Evolutionary conservation across 2,888 invertebrate genomes (phyloP).

Genomic region (Meteorus colon): DNA sequence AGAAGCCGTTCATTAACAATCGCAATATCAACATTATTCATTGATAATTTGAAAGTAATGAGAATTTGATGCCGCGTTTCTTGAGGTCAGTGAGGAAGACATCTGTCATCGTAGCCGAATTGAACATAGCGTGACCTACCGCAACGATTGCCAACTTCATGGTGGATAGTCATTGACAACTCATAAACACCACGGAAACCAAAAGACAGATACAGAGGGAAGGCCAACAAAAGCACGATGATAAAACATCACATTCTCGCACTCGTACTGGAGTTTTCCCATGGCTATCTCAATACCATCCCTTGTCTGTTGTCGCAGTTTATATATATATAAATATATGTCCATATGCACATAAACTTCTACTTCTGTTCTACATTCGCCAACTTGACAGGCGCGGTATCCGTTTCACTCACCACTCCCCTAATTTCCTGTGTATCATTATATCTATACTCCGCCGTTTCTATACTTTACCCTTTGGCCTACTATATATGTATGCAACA

Average conservation of each 20-base stretch:
- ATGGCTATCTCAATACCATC: conserved; percentile 1
- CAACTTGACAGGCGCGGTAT: conserved; percentile 36
- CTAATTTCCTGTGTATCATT: conserved; percentile 50
- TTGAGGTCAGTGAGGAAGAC: background rate
- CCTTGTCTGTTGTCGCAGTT: conserved; percentile 5
- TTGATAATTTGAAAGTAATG: background rate
- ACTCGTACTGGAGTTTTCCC: conserved; percentile 49
- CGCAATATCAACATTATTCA: no score
- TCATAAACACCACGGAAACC: conserved; percentile 45
- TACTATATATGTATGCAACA: background rate
- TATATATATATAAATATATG: conserved; percentile 36
- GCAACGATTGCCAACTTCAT: conserved; percentile 50
- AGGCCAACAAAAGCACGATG: conserved; percentile 6
- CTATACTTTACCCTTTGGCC: background rate
- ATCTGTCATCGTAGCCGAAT: background rate
- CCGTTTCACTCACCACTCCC: conserved; percentile 40
- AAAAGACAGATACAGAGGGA: conserved; percentile 4
- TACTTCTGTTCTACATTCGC: conserved; percentile 39
- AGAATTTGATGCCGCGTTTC: background rate
- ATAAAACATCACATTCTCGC: conserved; percentile 23
- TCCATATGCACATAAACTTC: conserved; percentile 48
- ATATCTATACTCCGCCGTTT: conserved; percentile 15
- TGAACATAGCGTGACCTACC: conserved; percentile 56
- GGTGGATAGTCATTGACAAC: conserved; percentile 47
- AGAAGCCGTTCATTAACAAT: no score